Percentiles rank a stretch among this genome's conserved stretches.
Conservation (phyloP, 1,140 invertebrate species). For the Magallana angulata region DNA sequence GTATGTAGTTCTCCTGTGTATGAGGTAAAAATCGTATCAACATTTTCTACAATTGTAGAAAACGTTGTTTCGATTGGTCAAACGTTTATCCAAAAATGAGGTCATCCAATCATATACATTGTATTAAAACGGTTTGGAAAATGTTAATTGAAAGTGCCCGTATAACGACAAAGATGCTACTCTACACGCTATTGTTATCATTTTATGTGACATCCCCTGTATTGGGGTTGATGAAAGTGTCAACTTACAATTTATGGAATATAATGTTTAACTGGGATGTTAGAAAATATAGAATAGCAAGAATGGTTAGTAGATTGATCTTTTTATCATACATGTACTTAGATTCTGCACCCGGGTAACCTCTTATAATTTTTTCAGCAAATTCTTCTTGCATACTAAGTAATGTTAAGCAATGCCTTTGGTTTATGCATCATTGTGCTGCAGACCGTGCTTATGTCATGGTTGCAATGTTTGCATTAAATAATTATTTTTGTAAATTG, state of each 20-base stretch:
- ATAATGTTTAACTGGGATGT: conserved; percentile 75
- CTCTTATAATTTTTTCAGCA: too few species aligned
- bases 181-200: conserved; percentile 1
- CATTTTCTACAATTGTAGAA: not conserved
- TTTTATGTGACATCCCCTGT: conserved; percentile 43
- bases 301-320: conserved; percentile 62
- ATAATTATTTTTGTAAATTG: too few species aligned
- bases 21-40: not conserved
- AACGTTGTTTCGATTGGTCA: not conserved
- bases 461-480: too few species aligned
- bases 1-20: not conserved
- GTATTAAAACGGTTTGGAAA: conserved; percentile 1
- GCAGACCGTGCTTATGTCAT: too few species aligned
- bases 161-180: conserved; percentile 30
- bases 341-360: too few species aligned
- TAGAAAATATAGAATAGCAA: conserved; percentile 66
- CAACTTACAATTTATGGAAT: conserved; percentile 74
- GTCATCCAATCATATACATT: conserved; percentile 11
- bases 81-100: not conserved
- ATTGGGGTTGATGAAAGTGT: conserved; percentile 51
- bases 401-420: too few species aligned
- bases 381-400: too few species aligned
- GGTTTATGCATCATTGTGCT: too few species aligned
- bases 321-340: too few species aligned
- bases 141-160: not conserved